Conservation (phyloP, 2,888 invertebrate species). For the Xestia ashworthii region DNA sequence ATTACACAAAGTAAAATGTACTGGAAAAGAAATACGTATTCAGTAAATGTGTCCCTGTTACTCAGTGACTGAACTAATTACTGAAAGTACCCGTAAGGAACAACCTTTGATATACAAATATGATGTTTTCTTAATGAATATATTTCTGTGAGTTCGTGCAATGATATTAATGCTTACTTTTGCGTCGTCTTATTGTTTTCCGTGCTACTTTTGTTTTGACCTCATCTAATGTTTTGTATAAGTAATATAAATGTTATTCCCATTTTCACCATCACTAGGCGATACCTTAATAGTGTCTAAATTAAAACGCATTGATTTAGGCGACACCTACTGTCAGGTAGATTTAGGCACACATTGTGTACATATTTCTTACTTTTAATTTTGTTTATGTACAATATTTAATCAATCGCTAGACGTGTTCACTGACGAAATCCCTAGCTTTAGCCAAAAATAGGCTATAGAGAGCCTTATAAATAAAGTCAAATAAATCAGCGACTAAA, state of each 20-base stretch:
- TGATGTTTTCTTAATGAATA: constrained; percentile 17
- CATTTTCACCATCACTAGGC: not conserved
- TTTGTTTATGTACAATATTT: not conserved
- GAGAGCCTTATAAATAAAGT: not conserved
- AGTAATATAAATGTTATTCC: not conserved
- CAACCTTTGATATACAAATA: constrained; percentile 23
- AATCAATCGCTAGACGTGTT: not conserved
- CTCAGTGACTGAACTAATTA: constrained; percentile 34
- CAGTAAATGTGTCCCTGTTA: not conserved
- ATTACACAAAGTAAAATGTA: not conserved
- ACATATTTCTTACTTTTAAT: not conserved
- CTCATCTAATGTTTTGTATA: not conserved
- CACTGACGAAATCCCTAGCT: not conserved
- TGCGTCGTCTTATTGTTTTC: not conserved
- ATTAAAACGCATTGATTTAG: not conserved
- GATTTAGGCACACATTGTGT: not conserved
- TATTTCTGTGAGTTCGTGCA: not conserved
- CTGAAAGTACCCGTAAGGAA: constrained; percentile 25
- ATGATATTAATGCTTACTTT: not conserved
- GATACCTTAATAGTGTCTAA: not conserved
- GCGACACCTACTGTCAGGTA: not conserved
- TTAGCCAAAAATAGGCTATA: not conserved
- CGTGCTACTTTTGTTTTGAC: not conserved
- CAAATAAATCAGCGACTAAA: constrained; percentile 3
- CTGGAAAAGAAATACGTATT: constrained; percentile 21